Evolutionary conservation across 2,888 invertebrate genomes (phyloP).

Genomic region (Coelopa pilipes): DNA sequence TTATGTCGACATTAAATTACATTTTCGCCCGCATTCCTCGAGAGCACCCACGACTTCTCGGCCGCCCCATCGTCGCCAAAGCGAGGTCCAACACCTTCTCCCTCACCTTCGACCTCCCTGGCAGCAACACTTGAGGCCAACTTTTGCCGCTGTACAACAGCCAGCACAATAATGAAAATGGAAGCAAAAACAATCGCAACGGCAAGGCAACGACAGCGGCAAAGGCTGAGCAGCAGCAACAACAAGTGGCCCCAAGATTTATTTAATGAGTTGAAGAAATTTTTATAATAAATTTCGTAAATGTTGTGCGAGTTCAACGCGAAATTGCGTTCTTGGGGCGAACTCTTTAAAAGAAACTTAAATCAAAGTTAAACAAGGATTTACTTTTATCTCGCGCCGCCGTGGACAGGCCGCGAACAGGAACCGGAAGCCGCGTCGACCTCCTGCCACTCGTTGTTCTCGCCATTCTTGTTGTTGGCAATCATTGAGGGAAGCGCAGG

Average conservation of each 20-base stretch:
- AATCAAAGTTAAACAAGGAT: slow-evolving; percentile 38
- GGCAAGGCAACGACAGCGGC: neutral
- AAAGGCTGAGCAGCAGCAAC: neutral
- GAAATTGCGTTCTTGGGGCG: slow-evolving; percentile 25
- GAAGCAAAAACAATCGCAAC: neutral
- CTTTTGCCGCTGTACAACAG: neutral
- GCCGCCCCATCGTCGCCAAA: neutral
- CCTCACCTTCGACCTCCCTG: neutral
- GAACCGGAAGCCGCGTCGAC: too few relatives aligned
- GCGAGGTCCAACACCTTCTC: neutral
- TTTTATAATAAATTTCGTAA: slow-evolving; percentile 26
- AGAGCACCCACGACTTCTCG: neutral
- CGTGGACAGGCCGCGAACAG: too few relatives aligned
- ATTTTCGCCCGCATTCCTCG: slow-evolving; percentile 13
- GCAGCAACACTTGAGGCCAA: neutral
- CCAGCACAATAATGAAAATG: neutral
- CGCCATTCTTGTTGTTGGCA: too few relatives aligned
- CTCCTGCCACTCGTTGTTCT: too few relatives aligned
- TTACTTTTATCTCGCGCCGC: slow-evolving; percentile 15
- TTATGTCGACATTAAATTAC: slow-evolving; percentile 20
- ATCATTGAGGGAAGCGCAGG: too few relatives aligned
- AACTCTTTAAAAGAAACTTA: slow-evolving; percentile 37
- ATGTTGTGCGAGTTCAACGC: slow-evolving; percentile 18
- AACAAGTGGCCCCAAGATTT: slow-evolving; percentile 22
- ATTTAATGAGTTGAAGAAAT: slow-evolving; percentile 28